Evolutionary conservation across 2,113 vertebrate genomes (phyloP).

Genomic region (Cettia cetti): DNA sequence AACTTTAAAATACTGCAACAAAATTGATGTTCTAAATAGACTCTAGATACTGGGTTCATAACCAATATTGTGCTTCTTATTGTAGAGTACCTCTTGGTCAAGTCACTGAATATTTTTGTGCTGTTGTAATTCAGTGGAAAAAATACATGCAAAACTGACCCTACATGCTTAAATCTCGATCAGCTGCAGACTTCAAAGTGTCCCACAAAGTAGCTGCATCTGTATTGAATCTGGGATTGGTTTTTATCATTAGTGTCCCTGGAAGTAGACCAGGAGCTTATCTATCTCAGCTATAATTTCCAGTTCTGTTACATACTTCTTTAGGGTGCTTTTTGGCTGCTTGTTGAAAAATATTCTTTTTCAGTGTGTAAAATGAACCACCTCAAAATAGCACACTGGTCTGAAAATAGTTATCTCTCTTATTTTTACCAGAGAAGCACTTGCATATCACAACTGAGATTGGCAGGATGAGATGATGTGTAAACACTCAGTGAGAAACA

Average conservation of each 20-base stretch:
- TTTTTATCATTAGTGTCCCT: background rate
- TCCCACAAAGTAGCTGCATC: background rate
- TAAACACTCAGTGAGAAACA: slow-evolving; percentile 20
- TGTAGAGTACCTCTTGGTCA: background rate
- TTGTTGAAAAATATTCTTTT: background rate
- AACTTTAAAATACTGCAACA: background rate
- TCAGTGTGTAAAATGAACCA: slow-evolving; percentile 7
- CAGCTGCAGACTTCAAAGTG: background rate
- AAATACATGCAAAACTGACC: background rate
- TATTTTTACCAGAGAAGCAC: slow-evolving; percentile 24
- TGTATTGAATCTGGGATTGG: background rate
- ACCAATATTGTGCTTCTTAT: background rate
- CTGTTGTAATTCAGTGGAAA: background rate
- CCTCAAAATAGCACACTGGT: slow-evolving; percentile 5
- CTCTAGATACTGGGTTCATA: background rate
- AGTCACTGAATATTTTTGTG: background rate
- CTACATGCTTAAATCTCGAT: background rate
- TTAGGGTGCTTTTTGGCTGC: background rate
- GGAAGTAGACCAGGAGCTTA: background rate
- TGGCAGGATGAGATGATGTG: background rate
- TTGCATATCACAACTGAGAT: slow-evolving; percentile 6
- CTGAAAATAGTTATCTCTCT: slow-evolving; percentile 35
- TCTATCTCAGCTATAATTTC: background rate
- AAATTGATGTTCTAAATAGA: background rate
- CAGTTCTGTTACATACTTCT: background rate